phyloP scores from a whole-genome alignment of 2,113 vertebrate genomes.

The Trichechus manatus region DNA sequence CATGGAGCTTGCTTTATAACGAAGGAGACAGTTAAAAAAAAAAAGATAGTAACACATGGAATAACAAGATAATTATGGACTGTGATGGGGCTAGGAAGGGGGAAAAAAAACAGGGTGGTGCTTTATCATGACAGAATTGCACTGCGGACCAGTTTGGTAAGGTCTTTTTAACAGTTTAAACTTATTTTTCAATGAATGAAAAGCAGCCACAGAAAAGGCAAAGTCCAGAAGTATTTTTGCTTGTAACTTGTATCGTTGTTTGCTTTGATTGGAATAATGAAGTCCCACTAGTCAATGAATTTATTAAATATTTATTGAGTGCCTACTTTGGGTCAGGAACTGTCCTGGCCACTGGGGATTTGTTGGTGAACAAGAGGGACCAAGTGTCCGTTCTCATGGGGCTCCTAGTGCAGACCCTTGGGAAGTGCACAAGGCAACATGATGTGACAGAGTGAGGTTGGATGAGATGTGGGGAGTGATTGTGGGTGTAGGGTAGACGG shows the following conservation, averaged over 20 bases:
- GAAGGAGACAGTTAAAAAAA: not conserved
- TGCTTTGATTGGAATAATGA: not conserved
- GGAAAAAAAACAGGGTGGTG: too few relatives aligned
- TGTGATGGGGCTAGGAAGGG: too few relatives aligned
- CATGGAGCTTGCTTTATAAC: not conserved
- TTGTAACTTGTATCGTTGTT: not conserved
- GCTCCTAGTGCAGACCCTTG: too few relatives aligned
- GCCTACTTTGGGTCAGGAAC: not conserved
- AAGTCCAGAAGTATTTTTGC: not conserved
- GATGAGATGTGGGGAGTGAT: not conserved
- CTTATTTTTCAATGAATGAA: not conserved
- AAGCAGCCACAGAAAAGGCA: not conserved
- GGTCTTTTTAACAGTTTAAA: not conserved
- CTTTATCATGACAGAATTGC: not conserved
- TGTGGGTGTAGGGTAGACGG: too few relatives aligned
- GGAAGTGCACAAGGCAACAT: not conserved
- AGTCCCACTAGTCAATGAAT: not conserved
- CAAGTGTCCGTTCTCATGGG: not conserved
- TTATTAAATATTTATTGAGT: not conserved
- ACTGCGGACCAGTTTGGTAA: not conserved
- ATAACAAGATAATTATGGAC: not conserved
- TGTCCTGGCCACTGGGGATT: not conserved
- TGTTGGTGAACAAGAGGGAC: not conserved
- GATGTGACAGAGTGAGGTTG: fast-evolving
- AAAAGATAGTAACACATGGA: too few relatives aligned